phyloP scores from a whole-genome alignment of 2,113 vertebrate species.

The Apodemus speciosus region DNA sequence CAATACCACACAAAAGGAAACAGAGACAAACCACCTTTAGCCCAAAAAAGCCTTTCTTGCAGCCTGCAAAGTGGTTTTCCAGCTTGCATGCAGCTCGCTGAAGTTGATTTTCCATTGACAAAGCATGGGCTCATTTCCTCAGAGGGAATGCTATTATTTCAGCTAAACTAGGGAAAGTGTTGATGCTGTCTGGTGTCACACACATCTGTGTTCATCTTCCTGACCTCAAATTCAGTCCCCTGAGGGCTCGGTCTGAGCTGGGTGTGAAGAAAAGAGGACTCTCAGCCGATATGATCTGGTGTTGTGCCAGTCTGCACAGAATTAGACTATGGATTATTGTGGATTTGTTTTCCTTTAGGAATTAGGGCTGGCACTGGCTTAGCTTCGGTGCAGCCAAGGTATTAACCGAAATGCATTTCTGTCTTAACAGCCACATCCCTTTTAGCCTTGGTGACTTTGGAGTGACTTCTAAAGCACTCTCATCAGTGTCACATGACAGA shows the following conservation, averaged over 20 bases:
- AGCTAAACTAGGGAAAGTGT: constrained; percentile 64
- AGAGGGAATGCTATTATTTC: constrained; percentile 65
- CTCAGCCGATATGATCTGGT: constrained; percentile 79
- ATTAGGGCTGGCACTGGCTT: constrained; percentile 91
- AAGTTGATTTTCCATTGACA: constrained; percentile 42
- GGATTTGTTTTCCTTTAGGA: constrained; percentile 92
- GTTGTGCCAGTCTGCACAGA: constrained; percentile 84
- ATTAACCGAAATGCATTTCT: constrained; percentile 90
- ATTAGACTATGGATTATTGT: constrained; percentile 90
- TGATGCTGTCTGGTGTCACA: constrained; percentile 70
- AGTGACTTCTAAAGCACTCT: constrained; percentile 89
- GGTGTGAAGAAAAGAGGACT: constrained; percentile 76
- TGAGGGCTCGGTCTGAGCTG: constrained; percentile 71
- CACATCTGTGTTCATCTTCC: constrained; percentile 67
- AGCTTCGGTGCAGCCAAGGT: constrained; percentile 86
- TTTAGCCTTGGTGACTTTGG: constrained; percentile 88
- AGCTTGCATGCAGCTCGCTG: neutral
- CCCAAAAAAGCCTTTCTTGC: neutral
- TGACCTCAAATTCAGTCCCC: constrained; percentile 79
- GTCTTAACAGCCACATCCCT: constrained; percentile 83
- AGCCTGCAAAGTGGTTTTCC: neutral
- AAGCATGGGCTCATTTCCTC: constrained; percentile 13
- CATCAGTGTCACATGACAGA: constrained; percentile 86
- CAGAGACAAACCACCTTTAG: neutral
- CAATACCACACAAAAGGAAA: neutral